A percentile compares a stretch with the other conserved stretches of the same genome.
phyloP scores from a whole-genome alignment of 2,888 invertebrate genomes.

The Agonopterix subpropinquella region DNA sequence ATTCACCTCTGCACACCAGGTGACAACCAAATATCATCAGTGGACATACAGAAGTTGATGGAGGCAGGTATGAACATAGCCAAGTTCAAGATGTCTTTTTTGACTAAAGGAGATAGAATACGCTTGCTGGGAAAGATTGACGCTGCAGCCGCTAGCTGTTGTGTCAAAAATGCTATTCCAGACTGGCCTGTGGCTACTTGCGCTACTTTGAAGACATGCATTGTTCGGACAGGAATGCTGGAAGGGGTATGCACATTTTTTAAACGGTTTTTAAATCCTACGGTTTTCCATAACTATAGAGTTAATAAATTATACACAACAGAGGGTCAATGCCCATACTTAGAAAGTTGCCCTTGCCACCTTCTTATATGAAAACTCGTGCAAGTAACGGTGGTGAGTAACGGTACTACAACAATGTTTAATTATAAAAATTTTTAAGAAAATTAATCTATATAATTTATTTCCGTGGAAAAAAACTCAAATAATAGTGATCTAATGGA shows the following conservation, averaged over 20 bases:
- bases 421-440: too few species aligned
- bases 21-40: conserved; percentile 20
- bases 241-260: conserved; percentile 21
- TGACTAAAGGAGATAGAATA: conserved; percentile 35
- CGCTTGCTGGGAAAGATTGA: conserved; percentile 43
- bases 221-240: conserved; percentile 81
- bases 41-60: conserved; percentile 63
- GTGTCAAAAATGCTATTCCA: conserved; percentile 67
- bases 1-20: neutral
- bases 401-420: too few species aligned
- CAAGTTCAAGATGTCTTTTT: conserved; percentile 38
- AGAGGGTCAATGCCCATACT: too few species aligned
- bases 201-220: conserved; percentile 89
- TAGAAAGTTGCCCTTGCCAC: too few species aligned
- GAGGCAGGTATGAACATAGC: conserved; percentile 64
- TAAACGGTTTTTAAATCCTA: too few species aligned
- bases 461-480: too few species aligned
- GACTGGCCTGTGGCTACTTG: conserved; percentile 85
- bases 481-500: too few species aligned
- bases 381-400: too few species aligned
- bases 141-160: conserved; percentile 60
- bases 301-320: too few species aligned
- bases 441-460: too few species aligned
- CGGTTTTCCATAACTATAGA: too few species aligned
- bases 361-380: too few species aligned